Conservation (phyloP, 2,113 vertebrate species). For the Vimba vimba region DNA sequence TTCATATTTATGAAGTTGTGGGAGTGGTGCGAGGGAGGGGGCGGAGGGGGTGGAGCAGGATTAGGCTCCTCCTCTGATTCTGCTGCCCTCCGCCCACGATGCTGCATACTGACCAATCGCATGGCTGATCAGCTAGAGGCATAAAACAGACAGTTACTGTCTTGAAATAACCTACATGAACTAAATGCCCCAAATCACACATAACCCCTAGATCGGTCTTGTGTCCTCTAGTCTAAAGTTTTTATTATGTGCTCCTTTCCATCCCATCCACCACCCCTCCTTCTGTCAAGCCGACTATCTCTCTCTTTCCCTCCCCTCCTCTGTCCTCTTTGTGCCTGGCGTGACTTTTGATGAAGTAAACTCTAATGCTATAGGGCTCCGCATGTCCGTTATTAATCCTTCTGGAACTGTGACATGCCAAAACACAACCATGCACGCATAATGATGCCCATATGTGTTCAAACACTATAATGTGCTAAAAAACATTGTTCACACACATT, state of each 20-base stretch:
- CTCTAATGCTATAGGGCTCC: not conserved
- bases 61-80: constrained; percentile 63
- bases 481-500: constrained; percentile 15
- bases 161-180: not conserved
- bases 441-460: not conserved
- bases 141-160: not conserved
- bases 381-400: not conserved
- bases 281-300: not conserved
- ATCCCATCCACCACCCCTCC: not conserved
- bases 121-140: constrained; percentile 60
- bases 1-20: constrained; percentile 77
- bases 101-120: constrained; percentile 62
- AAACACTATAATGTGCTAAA: constrained; percentile 8
- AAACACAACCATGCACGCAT: constrained; percentile 17
- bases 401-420: constrained; percentile 3
- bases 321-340: not conserved
- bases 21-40: constrained; percentile 67
- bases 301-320: not conserved
- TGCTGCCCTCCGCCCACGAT: constrained; percentile 66
- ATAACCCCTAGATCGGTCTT: not conserved
- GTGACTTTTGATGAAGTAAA: constrained; percentile 13
- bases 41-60: constrained; percentile 39
- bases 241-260: not conserved
- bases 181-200: not conserved
- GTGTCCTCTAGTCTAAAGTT: not conserved